Percentiles rank a stretch among this genome's conserved stretches.
phyloP scores from a whole-genome alignment of 2,113 vertebrate genomes.

The Apteryx owenii region DNA sequence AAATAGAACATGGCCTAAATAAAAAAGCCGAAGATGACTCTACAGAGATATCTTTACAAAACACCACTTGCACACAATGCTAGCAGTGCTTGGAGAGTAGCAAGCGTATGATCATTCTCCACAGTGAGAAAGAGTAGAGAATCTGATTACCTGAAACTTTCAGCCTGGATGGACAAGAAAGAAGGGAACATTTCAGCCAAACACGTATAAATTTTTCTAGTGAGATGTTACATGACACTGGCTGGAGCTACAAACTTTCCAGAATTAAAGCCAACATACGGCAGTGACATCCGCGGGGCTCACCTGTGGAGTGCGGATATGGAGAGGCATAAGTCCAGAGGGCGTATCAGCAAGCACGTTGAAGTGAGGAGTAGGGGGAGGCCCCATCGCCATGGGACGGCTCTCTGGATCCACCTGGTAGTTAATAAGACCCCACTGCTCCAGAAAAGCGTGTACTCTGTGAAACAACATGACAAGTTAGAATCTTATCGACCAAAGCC shows the following conservation, averaged over 20 bases:
- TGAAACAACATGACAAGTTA: neutral
- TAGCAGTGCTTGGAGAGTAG: neutral
- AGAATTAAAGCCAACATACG: fast-evolving
- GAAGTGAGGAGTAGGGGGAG: slow-evolving; percentile 96
- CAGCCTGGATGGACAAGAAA: neutral
- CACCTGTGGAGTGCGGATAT: slow-evolving; percentile 93
- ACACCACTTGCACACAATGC: fast-evolving
- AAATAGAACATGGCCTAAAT: fast-evolving
- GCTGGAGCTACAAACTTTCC: no score
- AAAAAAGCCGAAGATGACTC: fast-evolving
- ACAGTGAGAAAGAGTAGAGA: neutral
- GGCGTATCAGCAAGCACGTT: slow-evolving; percentile 95
- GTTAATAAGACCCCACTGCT: slow-evolving; percentile 98
- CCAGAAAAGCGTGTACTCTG: slow-evolving; percentile 95
- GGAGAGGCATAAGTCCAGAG: slow-evolving; percentile 93
- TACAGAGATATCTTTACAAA: no score
- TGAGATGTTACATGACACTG: fast-evolving
- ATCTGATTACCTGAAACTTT: neutral
- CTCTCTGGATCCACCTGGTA: slow-evolving; percentile 98
- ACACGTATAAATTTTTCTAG: fast-evolving
- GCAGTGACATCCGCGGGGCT: fast-evolving
- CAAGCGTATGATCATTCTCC: neutral
- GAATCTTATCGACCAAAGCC: fast-evolving
- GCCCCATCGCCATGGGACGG: slow-evolving; percentile 94
- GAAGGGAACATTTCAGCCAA: neutral